Evolutionary conservation across 2,113 vertebrate species (phyloP).

Genomic region (Mus pahari): DNA sequence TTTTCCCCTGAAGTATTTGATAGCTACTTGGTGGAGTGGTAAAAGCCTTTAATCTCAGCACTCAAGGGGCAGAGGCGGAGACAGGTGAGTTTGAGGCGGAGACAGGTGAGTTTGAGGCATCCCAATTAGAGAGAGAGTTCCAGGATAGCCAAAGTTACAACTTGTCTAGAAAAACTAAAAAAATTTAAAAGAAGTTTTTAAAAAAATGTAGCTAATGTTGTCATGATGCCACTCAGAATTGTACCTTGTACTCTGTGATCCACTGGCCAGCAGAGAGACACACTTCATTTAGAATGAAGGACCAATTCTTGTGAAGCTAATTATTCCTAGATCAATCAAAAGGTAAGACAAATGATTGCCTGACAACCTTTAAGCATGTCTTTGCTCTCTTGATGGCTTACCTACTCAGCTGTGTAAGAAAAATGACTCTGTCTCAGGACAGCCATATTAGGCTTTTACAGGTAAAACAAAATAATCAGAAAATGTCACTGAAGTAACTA

Average conservation of each 20-base stretch:
- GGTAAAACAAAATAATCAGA: not conserved
- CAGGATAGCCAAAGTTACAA: too few relatives aligned
- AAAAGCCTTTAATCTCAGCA: too few relatives aligned
- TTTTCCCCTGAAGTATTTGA: not conserved
- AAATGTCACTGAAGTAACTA: not conserved
- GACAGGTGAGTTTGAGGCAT: too few relatives aligned
- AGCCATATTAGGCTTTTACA: not conserved
- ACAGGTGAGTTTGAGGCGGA: too few relatives aligned
- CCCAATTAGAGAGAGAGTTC: too few relatives aligned
- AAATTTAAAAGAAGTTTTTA: too few relatives aligned
- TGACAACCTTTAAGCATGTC: not conserved
- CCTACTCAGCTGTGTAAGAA: not conserved
- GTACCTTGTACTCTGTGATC: not conserved
- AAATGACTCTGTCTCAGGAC: not conserved
- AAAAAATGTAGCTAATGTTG: not conserved
- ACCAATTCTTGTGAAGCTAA: not conserved
- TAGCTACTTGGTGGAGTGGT: not conserved
- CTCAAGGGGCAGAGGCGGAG: too few relatives aligned
- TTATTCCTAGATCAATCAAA: not conserved
- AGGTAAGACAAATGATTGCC: not conserved
- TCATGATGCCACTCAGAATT: not conserved
- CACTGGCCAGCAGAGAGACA: not conserved
- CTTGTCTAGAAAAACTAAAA: too few relatives aligned
- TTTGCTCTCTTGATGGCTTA: not conserved
- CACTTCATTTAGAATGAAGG: not conserved